A percentile compares a stretch with the other conserved stretches of the same genome.
These are phyloP conservation scores for Pelecanus crispus DNA, from an alignment of 2,113 vertebrate species.

Conservation along the genomic window DNA sequence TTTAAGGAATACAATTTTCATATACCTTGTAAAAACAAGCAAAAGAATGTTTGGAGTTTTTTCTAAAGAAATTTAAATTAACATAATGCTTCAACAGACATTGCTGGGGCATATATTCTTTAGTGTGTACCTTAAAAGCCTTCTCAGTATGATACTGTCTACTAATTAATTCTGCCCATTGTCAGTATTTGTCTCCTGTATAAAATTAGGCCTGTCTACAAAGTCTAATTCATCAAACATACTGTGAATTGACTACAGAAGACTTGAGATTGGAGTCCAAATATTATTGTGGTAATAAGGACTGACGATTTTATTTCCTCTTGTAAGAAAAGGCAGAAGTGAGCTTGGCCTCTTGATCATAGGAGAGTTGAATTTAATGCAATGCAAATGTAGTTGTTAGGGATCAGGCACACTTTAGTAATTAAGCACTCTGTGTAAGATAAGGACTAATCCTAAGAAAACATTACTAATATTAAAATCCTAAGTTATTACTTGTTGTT, in stretches of 20 bases:
- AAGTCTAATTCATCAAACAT: not conserved
- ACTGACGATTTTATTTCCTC: not conserved
- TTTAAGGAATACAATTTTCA: not conserved
- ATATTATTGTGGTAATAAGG: not conserved
- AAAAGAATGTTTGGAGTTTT: not conserved
- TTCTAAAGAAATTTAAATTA: not conserved
- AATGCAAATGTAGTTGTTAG: not conserved
- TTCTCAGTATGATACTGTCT: not conserved
- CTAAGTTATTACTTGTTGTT: not conserved
- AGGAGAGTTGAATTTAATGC: not conserved
- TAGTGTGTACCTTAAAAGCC: not conserved
- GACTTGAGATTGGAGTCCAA: not conserved
- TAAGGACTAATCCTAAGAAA: not conserved
- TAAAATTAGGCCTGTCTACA: not conserved
- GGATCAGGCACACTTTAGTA: not conserved
- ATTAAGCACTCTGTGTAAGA: not conserved
- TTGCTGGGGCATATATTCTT: not conserved
- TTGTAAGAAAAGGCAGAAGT: not conserved
- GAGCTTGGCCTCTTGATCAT: not conserved
- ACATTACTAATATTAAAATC: not conserved
- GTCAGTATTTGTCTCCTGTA: not conserved
- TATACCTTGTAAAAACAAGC: not conserved
- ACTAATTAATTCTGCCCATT: not conserved
- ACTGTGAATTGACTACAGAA: fast-evolving
- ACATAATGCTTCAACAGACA: not conserved